Percentiles rank a stretch among this genome's conserved stretches.
These are phyloP conservation scores for Campopleginae sp. DNA, from an alignment of 2,888 invertebrate genomes.

Conservation along the genomic window DNA sequence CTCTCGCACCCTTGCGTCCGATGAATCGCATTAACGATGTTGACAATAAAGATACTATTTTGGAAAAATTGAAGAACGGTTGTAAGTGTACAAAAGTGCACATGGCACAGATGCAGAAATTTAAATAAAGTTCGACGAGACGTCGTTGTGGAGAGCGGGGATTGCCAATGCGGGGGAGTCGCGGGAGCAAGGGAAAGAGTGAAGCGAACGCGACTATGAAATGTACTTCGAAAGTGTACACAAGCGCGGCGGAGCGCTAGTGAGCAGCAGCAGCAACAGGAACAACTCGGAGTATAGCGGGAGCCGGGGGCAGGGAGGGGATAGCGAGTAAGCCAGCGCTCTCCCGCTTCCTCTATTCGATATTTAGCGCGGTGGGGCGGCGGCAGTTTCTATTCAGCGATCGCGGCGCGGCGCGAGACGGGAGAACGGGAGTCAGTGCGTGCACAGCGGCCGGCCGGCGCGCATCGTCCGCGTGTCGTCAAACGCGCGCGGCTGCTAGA, in stretches of 20 bases:
- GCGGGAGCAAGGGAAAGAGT: slow-evolving; percentile 19
- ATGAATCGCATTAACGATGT: not conserved
- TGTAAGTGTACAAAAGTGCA: not conserved
- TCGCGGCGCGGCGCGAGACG: not conserved
- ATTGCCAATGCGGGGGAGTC: slow-evolving; percentile 40
- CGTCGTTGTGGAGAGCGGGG: not conserved
- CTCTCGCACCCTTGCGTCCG: too few species aligned
- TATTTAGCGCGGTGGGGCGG: slow-evolving; percentile 14
- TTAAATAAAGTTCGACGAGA: not conserved
- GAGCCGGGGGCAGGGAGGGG: not conserved
- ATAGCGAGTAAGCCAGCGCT: not conserved
- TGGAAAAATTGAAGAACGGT: not conserved
- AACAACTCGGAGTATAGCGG: not conserved
- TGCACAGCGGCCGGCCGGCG: slow-evolving; percentile 82
- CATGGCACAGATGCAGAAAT: slow-evolving; percentile 25
- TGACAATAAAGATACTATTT: not conserved
- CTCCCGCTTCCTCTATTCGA: slow-evolving; percentile 32
- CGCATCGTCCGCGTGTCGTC: slow-evolving; percentile 75
- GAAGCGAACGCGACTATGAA: slow-evolving; percentile 40
- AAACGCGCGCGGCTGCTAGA: slow-evolving; percentile 61
- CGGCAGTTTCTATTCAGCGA: slow-evolving; percentile 62
- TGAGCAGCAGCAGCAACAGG: slow-evolving; percentile 47
- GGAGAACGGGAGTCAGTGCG: slow-evolving; percentile 74
- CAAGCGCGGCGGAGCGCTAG: slow-evolving; percentile 10
- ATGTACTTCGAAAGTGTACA: slow-evolving; percentile 21